Base-by-base conservation (phyloP, 2,888 invertebrate genomes). In the Leptinotarsa haldemani region DNA sequence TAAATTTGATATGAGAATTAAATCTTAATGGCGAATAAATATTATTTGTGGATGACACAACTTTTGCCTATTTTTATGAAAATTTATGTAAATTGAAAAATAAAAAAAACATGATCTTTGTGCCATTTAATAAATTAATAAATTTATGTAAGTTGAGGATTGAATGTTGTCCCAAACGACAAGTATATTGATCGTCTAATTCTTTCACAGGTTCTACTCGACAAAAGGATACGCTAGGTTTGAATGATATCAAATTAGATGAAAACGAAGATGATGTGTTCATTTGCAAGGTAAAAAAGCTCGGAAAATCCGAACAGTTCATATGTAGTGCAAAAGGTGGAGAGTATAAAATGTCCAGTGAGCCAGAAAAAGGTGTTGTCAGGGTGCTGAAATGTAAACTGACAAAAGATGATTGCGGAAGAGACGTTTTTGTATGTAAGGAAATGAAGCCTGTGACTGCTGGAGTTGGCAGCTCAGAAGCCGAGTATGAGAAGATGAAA, bases 311-410 rank as follows among this genome's bases (percentile, higher is more conserved):
- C 3, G 74, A 74, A 63, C 53, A 66, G n/a, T 25, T 74, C 40
- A 52, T 74, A 0, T 76, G 74, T 16, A 56, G 63, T 5, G 25
- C 69, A 46, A 25, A 48, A 40, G 7, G 18, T 40, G 61, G 65
- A 50, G 18, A 50, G 13, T 15, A 47, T 30, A 15, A 50, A 20
- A 15, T 4, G 18, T 48, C 16, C 15, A 46, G 25, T 15, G 16
- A 50, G 9, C 20, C 65, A 15, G 65, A 69, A 22, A 72, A 63
- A 50, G 48, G 48, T 22, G 16, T 56, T 15, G n/a, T 56, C 9
- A 70, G 77, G 64, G 22, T 75, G 22, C 52, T 77, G 40, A 65
- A 76, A 68, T 73, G 77, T 47, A 69, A 77, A 66, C n/a, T 73
- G 7, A 52, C 71, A 16, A 68, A 64, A 47, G 63, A 74, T 65